Evolutionary conservation across 2,113 vertebrate genomes (phyloP).

Genomic region (Puntigrus tetrazona): DNA sequence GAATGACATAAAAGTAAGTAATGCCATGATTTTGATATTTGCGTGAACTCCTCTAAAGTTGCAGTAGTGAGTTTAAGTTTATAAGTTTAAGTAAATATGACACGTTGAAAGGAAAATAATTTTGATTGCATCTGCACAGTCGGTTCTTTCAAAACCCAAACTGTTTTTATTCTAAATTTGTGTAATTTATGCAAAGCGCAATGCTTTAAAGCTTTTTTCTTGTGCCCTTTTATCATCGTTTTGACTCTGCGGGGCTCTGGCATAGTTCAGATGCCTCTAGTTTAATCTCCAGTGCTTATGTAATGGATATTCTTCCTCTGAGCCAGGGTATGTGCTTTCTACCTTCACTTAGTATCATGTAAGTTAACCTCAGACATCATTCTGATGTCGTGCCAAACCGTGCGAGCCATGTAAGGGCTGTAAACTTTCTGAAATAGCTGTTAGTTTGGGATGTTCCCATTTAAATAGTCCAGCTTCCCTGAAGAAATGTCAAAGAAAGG

Average conservation of each 20-base stretch:
- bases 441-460: not conserved
- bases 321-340: slow-evolving; percentile 57
- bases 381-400: not conserved
- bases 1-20: not conserved
- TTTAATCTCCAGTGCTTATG: slow-evolving; percentile 73
- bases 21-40: not conserved
- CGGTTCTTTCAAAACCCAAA: not conserved
- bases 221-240: slow-evolving; percentile 64
- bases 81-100: not conserved
- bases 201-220: not conserved
- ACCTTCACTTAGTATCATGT: slow-evolving; percentile 24
- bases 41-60: not conserved
- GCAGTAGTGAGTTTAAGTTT: not conserved
- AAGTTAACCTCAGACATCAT: slow-evolving; percentile 19
- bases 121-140: not conserved
- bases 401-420: not conserved
- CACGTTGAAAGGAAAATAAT: not conserved
- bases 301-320: slow-evolving; percentile 71
- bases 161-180: not conserved
- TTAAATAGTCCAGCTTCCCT: not conserved
- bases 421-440: not conserved
- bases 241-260: slow-evolving; percentile 52
- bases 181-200: not conserved
- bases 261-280: slow-evolving; percentile 73
- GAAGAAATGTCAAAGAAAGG: not conserved